phyloP scores from a whole-genome alignment of 2,888 invertebrate species.

The Cylloceria caligata region DNA sequence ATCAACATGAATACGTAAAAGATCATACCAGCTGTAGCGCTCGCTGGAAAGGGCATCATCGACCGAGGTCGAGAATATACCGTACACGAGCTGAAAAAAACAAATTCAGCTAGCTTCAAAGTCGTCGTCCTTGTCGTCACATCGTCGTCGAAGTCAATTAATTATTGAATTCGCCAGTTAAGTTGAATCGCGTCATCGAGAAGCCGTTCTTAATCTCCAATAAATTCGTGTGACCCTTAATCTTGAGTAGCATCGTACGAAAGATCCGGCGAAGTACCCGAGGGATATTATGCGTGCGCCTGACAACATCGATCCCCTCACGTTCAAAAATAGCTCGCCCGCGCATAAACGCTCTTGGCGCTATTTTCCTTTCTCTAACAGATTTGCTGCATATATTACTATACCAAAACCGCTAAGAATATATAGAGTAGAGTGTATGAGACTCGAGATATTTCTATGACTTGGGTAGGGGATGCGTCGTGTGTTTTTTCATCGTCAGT shows the following conservation, averaged over 20 bases:
- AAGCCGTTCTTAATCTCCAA: too few species aligned
- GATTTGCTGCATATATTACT: conserved; percentile 23
- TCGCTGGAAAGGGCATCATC: not conserved
- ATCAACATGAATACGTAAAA: conserved; percentile 8
- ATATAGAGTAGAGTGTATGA: conserved; percentile 19
- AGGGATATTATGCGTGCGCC: conserved; percentile 48
- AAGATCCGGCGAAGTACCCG: conserved; percentile 4
- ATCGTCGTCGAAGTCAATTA: not conserved
- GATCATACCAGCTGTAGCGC: conserved; percentile 14
- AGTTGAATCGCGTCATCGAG: not conserved
- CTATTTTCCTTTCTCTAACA: conserved; percentile 18
- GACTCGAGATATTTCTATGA: conserved; percentile 29
- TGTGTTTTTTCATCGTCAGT: conserved; percentile 27
- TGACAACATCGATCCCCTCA: conserved; percentile 67
- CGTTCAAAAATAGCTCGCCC: conserved; percentile 66
- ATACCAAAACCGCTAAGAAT: not conserved
- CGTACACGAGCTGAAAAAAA: not conserved
- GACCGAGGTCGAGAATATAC: not conserved
- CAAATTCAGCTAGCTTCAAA: not conserved
- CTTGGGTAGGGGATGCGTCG: conserved; percentile 1
- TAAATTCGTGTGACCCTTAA: conserved; percentile 9
- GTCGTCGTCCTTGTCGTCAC: not conserved
- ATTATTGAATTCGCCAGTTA: conserved; percentile 5
- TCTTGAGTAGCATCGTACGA: not conserved
- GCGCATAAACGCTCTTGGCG: conserved; percentile 41